Base-by-base conservation (phyloP, 1,140 invertebrate species). In the Eurosta solidaginis region DNA sequence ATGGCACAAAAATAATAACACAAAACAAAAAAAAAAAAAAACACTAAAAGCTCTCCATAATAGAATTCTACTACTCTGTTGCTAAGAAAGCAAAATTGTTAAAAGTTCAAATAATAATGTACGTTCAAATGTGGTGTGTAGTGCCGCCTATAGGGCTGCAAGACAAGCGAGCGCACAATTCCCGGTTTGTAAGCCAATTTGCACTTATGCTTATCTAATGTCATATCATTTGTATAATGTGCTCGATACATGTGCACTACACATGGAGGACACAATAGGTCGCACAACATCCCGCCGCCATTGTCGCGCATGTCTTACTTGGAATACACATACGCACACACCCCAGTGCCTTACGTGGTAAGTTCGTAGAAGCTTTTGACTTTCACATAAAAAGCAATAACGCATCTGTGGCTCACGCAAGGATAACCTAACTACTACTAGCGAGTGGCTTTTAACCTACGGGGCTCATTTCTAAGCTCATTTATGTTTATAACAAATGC, bases 221-320 rank as follows among this genome's bases (percentile, higher is more conserved):
- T 86, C 85, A 82, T 87, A 84, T 86, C 85, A 87, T 87, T 87
- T 87, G 85, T 87, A 86, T 87, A 87, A 87, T 87, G 85, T 85
- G 44, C 79, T 77, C 74, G 59, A 78, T 80, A 78, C 75, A 73
- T 77, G 42, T 76, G 54, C 54, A 79, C 47, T 36, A 40, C 3
- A 44, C 3, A 9, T 3, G 22, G 29, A 12, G 47, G 12, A 14
- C 36, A n/a, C 74, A 6, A 27, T 3, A 2, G 12, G 3, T 29
- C 54, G 6, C 27, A 27, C 9, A 17, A 12, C 27, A 0, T 1
- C 5, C 29, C 45, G 22, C 73, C 7, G 5, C 42, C 42, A 29
- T 14, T 17, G 14, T 14, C 44, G 7, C 7, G 44, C 73, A 44
- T 2, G n/a, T 27, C 14, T 22, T 3, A 74, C n/a, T 14, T 27